phyloP scores from a whole-genome alignment of 2,113 vertebrate genomes.

The Seriola aureovittata region DNA sequence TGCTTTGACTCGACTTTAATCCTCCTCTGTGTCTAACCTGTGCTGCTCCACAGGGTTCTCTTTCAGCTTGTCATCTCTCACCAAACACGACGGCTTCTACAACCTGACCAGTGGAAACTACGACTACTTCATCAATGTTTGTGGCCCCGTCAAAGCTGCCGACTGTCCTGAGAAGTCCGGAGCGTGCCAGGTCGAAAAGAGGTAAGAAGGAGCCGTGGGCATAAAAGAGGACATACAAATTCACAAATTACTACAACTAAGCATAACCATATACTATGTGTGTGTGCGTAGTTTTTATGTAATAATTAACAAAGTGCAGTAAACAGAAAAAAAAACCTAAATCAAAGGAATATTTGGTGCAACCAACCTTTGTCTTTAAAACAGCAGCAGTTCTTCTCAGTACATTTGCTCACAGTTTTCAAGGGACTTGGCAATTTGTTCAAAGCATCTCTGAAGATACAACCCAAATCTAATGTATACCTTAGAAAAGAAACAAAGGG shows the following conservation, averaged over 20 bases:
- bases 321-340: too few relatives aligned
- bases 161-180: constrained; percentile 85
- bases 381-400: too few relatives aligned
- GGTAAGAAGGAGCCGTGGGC: constrained; percentile 73
- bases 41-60: constrained; percentile 82
- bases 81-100: constrained; percentile 83
- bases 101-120: constrained; percentile 81
- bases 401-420: neutral
- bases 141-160: constrained; percentile 78
- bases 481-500: too few relatives aligned
- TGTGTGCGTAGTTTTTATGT: too few relatives aligned
- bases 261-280: too few relatives aligned
- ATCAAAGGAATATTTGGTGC: too few relatives aligned
- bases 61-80: constrained; percentile 91
- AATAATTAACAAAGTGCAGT: too few relatives aligned
- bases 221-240: neutral
- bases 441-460: too few relatives aligned
- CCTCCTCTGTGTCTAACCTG: neutral
- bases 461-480: too few relatives aligned
- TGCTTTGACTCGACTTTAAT: too few relatives aligned
- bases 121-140: constrained; percentile 90
- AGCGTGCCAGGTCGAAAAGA: constrained; percentile 88
- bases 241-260: too few relatives aligned
- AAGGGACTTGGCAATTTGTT: too few relatives aligned
- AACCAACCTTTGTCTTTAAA: neutral